Percentiles rank a stretch among this genome's conserved stretches.
Conservation (phyloP, 2,113 vertebrate species). For the Nibea coibor region DNA sequence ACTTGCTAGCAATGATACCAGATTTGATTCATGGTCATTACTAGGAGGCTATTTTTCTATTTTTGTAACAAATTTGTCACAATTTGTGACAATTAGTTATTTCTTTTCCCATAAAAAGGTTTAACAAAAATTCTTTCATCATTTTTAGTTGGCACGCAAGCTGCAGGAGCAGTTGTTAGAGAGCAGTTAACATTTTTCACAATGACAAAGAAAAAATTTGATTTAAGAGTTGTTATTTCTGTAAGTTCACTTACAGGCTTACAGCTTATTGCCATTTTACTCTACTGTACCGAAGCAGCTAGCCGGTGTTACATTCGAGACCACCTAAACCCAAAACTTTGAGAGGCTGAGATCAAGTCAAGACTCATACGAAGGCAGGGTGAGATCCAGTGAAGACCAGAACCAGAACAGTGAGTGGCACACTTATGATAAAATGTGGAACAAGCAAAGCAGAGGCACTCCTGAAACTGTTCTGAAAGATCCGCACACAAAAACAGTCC, state of each 20-base stretch:
- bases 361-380: no score
- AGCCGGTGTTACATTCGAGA: no score
- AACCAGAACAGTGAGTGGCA: no score
- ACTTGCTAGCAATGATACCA: background rate
- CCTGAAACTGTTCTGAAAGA: no score
- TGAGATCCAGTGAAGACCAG: no score
- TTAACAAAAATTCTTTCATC: background rate
- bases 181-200: background rate
- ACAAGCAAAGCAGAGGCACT: no score
- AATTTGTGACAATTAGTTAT: background rate
- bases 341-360: no score
- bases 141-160: background rate
- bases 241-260: background rate
- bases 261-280: no score
- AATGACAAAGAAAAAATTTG: background rate
- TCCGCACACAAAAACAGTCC: no score
- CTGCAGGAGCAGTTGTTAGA: background rate
- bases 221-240: background rate
- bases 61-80: slow-evolving; percentile 17
- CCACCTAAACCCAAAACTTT: no score
- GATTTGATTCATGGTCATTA: slow-evolving; percentile 27
- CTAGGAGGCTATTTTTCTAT: background rate
- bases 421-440: no score
- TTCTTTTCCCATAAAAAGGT: background rate
- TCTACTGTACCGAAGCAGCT: no score